Evolutionary conservation across 2,888 invertebrate genomes (phyloP), one percentile per base, ranked within the genome.

Genomic region (Heteropelma amictum): DNA sequence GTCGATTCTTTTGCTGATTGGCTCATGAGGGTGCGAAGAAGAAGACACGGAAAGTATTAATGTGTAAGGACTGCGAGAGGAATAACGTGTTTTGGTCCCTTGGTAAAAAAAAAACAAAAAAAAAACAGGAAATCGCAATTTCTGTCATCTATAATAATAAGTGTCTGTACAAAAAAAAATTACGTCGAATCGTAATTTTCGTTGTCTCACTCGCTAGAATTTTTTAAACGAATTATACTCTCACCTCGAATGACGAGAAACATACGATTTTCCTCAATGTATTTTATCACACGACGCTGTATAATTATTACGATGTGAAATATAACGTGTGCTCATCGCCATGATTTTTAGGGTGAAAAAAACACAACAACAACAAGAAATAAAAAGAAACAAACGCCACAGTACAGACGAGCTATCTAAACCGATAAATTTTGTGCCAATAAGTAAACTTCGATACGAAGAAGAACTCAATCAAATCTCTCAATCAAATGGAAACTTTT

Each of bases 31-130:
- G 65, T 72, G 56, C 35, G 49, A 17, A n/a, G n/a, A n/a, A n/a
- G n/a, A n/a, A 67, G 71, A 71, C 78, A 77, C 78, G 82, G 84
- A 86, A 87, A 87, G 84, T 87, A 86, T 84, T 85, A 82, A 86
- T 82, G 82, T 82, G 79, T 86, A 84, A 84, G 82, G 35, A 75
- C 69, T 71, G 60, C 60, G 69, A 74, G 47, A 77, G 58, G 63
- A 71, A 53, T 56, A 70, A 61, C 65, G 51, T 53, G 71, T 56
- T 23, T 53, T 42, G 58, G 60, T 49, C 61, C 23, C 38, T 33
- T 40, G 51, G 28, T 38, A 19, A 45, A 33, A 51, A 56, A 21
- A 67, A 54, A 28, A 23, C 6, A 28, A 58, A 26, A 54, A 42
- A 12, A 28, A 35, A 33, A 53, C 17, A 35, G 26, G 23, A 19